Evolutionary conservation across 2,888 invertebrate genomes (phyloP).

Genomic region (Deilephila elpenor): DNA sequence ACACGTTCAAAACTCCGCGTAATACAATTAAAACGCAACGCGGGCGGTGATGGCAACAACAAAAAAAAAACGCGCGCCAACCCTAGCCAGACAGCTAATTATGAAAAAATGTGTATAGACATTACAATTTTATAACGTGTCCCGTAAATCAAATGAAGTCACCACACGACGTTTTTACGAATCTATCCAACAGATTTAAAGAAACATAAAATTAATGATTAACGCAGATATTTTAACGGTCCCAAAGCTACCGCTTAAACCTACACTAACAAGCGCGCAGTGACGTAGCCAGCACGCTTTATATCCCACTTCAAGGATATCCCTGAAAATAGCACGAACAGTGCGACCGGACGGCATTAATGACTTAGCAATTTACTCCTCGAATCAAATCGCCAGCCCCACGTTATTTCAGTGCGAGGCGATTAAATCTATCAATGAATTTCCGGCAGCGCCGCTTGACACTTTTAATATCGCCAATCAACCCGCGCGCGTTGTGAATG

Average conservation of each 20-base stretch:
- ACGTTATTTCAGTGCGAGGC: constrained; percentile 76
- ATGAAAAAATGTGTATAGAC: background rate
- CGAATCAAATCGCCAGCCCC: constrained; percentile 72
- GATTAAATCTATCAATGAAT: constrained; percentile 84
- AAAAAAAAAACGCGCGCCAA: too few species aligned
- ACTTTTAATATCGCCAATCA: constrained; percentile 83
- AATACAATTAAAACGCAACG: too few species aligned
- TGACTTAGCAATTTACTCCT: constrained; percentile 79
- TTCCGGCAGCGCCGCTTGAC: constrained; percentile 81
- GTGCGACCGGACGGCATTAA: constrained; percentile 81
- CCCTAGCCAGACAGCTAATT: too few species aligned
- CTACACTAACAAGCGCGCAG: constrained; percentile 29
- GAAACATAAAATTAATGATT: constrained; percentile 7
- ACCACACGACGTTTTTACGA: background rate
- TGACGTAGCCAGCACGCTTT: constrained; percentile 58
- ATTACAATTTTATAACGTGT: background rate
- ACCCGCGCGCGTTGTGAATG: constrained; percentile 75
- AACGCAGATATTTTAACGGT: constrained; percentile 22
- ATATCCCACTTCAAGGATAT: constrained; percentile 64
- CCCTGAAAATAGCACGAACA: constrained; percentile 70
- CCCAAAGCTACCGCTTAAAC: constrained; percentile 18
- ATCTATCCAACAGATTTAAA: constrained; percentile 2
- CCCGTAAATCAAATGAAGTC: background rate
- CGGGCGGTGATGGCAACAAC: too few species aligned
- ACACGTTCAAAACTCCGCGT: too few species aligned